Evolutionary conservation across 1,140 invertebrate genomes (phyloP).

Genomic region (Zaprionus lachaisei): DNA sequence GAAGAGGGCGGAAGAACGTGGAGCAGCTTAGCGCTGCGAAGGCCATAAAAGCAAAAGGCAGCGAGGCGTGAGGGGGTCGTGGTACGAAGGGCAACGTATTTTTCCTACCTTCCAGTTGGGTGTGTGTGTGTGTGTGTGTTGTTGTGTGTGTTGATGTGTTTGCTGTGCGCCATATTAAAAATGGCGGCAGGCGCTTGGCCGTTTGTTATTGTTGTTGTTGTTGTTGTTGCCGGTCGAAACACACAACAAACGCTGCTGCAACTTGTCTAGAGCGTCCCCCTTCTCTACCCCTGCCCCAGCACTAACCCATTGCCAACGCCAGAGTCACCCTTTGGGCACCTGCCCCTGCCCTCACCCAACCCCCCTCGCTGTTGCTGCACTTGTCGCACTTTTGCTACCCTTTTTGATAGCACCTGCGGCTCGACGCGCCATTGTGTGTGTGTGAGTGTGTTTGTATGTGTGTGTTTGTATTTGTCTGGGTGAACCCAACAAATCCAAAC

Average conservation of each 20-base stretch:
- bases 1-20: neutral
- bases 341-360: neutral
- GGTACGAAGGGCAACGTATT: constrained; percentile 44
- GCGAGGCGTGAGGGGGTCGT: neutral
- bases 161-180: constrained; percentile 74
- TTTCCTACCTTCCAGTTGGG: constrained; percentile 61
- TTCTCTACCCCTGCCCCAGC: neutral
- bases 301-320: neutral
- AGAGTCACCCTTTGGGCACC: constrained; percentile 39
- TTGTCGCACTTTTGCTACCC: constrained; percentile 68
- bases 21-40: constrained; percentile 23
- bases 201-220: constrained; percentile 10
- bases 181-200: constrained; percentile 68
- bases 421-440: constrained; percentile 32
- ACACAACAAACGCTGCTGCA: constrained; percentile 60
- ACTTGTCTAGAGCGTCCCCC: constrained; percentile 45
- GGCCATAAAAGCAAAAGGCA: constrained; percentile 37
- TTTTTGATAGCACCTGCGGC: constrained; percentile 55
- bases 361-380: constrained; percentile 33
- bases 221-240: constrained; percentile 52
- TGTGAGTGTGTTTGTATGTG: neutral
- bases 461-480: constrained; percentile 5
- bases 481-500: constrained; percentile 4
- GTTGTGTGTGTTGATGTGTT: constrained; percentile 31
- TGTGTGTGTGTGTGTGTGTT: constrained; percentile 20